Base-by-base conservation (phyloP, 2,797 vertebrate species). In the Acanthopagrus latus region DNA sequence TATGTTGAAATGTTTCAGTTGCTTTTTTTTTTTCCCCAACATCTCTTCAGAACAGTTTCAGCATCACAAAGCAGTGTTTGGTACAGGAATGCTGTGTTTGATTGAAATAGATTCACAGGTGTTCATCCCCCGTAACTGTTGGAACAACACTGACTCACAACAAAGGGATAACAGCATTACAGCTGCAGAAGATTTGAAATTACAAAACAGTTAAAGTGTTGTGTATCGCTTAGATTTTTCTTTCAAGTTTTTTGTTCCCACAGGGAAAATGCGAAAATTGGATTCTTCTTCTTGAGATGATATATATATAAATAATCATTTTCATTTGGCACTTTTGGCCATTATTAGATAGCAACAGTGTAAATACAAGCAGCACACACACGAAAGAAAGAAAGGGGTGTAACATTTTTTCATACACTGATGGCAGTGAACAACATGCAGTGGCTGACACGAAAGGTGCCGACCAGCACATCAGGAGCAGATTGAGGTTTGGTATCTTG, bases 21-120 rank as follows among this genome's bases (percentile, higher is more conserved):
- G 29, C 50, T 29, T 46, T 51, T 65, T 59, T 54, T 8, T 20
- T 33, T 4, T 4, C 50, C 6, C n/a, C 6, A 21, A 13, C 47
- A 25, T 11, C 1, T 27, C 44, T 58, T 27, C 33, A 5, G 14
- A 29, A 55, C 43, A n/a, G 13, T 56, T 11, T 29, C 46, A 55
- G 10, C 17, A 44, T 52, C 56, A 43, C 25, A 56, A n/a, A 3
- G 29, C 65, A 12, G 47, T 46, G 18, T 63, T 64, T 67, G 43
- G 76, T 48, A 25, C 65, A 59, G 23, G 56, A 73, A 71, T 55
- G 1, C 73, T 82, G 54, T 73, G 55, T 41, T 60, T 20, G 4
- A 68, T 48, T 55, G 55, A 17, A 56, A 14, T 20, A 51, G 41
- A 81, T 83, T 80, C 65, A 47, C 70, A 77, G 64, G 12, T 65